Conservation (phyloP, 2,888 invertebrate genomes). For the Alloscopus bannaensis region DNA sequence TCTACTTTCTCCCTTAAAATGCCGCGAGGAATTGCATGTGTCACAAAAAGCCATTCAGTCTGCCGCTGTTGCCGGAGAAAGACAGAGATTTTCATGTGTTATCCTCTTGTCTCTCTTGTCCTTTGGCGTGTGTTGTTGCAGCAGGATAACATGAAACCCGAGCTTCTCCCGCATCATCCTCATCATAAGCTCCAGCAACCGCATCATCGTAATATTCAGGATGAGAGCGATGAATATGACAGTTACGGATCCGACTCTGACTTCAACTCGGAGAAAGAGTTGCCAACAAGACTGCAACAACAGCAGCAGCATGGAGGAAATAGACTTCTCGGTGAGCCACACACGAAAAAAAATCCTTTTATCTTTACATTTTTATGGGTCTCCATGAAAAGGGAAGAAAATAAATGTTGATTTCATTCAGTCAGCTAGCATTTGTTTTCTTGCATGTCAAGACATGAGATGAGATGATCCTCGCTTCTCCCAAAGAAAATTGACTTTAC, state of each 20-base stretch:
- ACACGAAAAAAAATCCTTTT: not conserved
- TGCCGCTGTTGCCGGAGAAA: too few relatives aligned
- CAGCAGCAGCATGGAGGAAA: slow-evolving; percentile 33
- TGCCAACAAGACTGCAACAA: slow-evolving; percentile 17
- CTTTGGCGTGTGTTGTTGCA: not conserved
- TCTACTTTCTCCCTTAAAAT: too few relatives aligned
- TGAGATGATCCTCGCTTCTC: slow-evolving; percentile 6
- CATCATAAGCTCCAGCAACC: slow-evolving; percentile 3
- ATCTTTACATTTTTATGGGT: slow-evolving; percentile 17
- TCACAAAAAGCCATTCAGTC: not conserved
- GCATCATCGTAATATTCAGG: slow-evolving; percentile 8
- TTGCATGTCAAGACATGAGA: too few relatives aligned
- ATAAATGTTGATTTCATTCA: slow-evolving; percentile 12
- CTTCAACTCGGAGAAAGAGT: slow-evolving; percentile 52
- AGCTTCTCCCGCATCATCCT: slow-evolving; percentile 12
- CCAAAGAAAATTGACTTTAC: slow-evolving; percentile 5
- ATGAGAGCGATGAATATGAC: slow-evolving; percentile 74
- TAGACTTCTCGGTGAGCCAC: slow-evolving; percentile 35
- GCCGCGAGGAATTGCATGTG: not conserved
- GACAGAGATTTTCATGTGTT: too few relatives aligned
- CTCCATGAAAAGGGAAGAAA: slow-evolving; percentile 17
- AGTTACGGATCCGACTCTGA: slow-evolving; percentile 73
- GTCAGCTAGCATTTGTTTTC: not conserved
- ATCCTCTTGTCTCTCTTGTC: too few relatives aligned
- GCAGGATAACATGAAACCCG: slow-evolving; percentile 32